Base-by-base conservation (phyloP, 2,797 vertebrate species). In the Tenualosa ilisha region DNA sequence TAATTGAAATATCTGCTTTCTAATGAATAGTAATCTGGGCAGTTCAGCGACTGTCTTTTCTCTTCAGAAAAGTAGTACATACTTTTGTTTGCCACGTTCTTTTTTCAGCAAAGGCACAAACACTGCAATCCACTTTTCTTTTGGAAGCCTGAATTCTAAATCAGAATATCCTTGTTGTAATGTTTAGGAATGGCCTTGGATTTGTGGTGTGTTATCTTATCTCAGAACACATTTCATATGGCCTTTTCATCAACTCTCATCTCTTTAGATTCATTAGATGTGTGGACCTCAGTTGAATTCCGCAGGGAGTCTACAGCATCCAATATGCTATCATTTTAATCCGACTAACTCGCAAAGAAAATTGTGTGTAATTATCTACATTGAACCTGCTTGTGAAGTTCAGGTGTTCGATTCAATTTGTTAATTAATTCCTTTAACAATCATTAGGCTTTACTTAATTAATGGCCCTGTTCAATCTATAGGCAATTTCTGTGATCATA, bases 401-500 rank as follows among this genome's bases (percentile, higher is more conserved):
- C 59, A 31, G 81, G 79, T 82, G 17, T 85, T 84, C 83, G n/a
- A 56, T 87, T 59, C 20, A 92, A 90, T 88, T 87, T 91, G 93
- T 89, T 89, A 91, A 92, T 93, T 93, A 92, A 93, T 92, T 84
- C 92, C 86, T 90, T 86, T 85, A 88, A 88, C 92, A 93, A 95
- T 94, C 88, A 89, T 86, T 89, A 86, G 88, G 88, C 91, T 81
- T 90, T 93, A 92, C 92, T 92, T 93, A 92, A 95, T 94, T 89
- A 93, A 91, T 91, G 90, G 85, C 90, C 89, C 86, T 90, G 88
- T 92, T 92, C 91, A 90, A 91, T 93, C 89, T 89, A 89, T 94
- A 93, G 92, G 88, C 92, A 91, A 92, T 92, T 95, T 93, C 89
- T 89, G 87, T 88, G 87, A 93, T 90, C 92, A 94, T 90, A 91